phyloP scores from a whole-genome alignment of 2,888 invertebrate genomes.

The Sycophila texana region DNA sequence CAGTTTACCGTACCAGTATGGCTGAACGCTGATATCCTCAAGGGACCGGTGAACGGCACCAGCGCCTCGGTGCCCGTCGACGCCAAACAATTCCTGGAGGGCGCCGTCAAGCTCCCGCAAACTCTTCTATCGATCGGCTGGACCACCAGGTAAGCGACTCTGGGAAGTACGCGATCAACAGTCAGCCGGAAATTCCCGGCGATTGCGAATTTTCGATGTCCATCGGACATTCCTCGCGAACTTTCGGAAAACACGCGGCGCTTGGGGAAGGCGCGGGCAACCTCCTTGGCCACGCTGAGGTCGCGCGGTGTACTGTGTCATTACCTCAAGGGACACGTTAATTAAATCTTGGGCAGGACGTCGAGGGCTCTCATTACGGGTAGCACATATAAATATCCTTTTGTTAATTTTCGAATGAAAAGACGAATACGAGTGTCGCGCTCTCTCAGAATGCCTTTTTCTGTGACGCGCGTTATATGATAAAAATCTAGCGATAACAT shows the following conservation, averaged over 20 bases:
- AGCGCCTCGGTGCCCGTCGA: constrained; percentile 79
- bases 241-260: background rate
- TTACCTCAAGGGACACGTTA: constrained; percentile 32
- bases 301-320: constrained; percentile 22
- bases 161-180: background rate
- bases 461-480: no score
- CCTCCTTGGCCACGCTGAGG: constrained; percentile 21
- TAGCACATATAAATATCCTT: background rate
- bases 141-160: constrained; percentile 82
- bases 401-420: background rate
- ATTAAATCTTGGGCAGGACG: constrained; percentile 33
- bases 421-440: no score
- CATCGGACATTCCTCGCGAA: background rate
- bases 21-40: constrained; percentile 91
- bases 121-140: constrained; percentile 89
- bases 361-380: constrained; percentile 15
- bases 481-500: no score
- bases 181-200: background rate
- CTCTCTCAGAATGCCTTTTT: no score
- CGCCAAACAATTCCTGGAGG: constrained; percentile 80
- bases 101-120: constrained; percentile 79
- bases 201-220: background rate
- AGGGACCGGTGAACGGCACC: constrained; percentile 83
- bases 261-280: background rate
- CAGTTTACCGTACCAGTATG: constrained; percentile 86